These are phyloP conservation scores for Otus scops DNA, from an alignment of 2,797 vertebrate genomes.

Conservation along the genomic window DNA sequence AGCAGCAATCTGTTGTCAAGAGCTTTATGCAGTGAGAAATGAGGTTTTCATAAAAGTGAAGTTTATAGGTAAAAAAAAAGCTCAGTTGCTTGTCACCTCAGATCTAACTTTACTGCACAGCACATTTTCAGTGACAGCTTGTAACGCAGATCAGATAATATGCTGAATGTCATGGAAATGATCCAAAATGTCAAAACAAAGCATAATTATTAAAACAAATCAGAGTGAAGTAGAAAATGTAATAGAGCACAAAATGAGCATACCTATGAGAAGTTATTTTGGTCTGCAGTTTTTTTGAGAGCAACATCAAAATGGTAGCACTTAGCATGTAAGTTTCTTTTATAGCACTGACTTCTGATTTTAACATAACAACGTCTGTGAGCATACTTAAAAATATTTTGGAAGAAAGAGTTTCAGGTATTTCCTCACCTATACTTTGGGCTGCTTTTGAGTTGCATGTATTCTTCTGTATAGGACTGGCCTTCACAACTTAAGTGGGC, in stretches of 20 bases:
- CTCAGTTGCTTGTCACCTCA: slow-evolving; percentile 13
- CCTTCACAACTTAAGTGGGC: not conserved
- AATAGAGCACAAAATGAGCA: slow-evolving; percentile 13
- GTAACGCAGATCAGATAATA: slow-evolving; percentile 17
- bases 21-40: not conserved
- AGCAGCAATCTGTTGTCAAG: not conserved
- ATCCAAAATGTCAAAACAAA: slow-evolving; percentile 60
- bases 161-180: slow-evolving; percentile 5
- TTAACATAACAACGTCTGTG: not conserved
- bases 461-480: not conserved
- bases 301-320: not conserved
- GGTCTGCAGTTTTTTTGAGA: not conserved
- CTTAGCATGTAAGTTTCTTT: not conserved
- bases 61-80: not conserved
- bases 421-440: not conserved
- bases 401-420: not conserved
- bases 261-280: slow-evolving; percentile 26
- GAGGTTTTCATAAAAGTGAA: not conserved
- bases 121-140: slow-evolving; percentile 43
- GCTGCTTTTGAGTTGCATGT: not conserved
- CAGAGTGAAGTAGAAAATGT: not conserved
- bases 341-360: not conserved
- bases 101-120: not conserved
- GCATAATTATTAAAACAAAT: slow-evolving; percentile 53
- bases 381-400: not conserved